Percentiles rank a stretch among this genome's conserved stretches.
phyloP scores from a whole-genome alignment of 1,140 invertebrate genomes.

The Sogatella furcifera region DNA sequence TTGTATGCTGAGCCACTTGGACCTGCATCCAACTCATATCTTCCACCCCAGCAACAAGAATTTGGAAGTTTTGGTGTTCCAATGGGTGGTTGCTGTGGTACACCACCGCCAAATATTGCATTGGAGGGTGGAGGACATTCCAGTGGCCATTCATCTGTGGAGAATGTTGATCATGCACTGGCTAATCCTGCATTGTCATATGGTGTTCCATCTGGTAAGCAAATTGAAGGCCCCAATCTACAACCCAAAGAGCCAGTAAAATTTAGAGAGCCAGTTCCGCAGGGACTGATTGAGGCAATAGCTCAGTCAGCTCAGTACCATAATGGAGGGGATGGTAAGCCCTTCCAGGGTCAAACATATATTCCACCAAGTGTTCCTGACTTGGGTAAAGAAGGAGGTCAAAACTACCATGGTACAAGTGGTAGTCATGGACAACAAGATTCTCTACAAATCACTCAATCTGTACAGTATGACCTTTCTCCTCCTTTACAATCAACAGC shows the following conservation, averaged over 20 bases:
- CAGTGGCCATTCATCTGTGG: background rate
- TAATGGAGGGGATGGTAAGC: conserved; percentile 31
- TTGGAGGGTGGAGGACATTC: background rate
- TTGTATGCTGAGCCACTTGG: background rate
- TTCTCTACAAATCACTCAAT: conserved; percentile 11
- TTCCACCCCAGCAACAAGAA: background rate
- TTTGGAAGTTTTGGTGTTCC: conserved; percentile 21
- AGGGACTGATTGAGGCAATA: conserved; percentile 49
- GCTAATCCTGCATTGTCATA: conserved; percentile 2
- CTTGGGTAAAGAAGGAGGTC: conserved; percentile 27
- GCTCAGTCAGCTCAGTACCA: conserved; percentile 33
- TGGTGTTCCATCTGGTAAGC: conserved; percentile 25
- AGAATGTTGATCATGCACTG: background rate
- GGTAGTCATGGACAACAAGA: conserved; percentile 12
- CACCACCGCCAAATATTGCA: conserved; percentile 22
- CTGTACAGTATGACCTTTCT: conserved; percentile 13
- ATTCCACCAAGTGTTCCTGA: conserved; percentile 51
- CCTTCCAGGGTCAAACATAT: conserved; percentile 40
- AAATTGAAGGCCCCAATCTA: conserved; percentile 25
- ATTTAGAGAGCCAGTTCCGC: conserved; percentile 56
- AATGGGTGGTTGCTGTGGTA: conserved; percentile 22
- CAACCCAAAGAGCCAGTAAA: conserved; percentile 46
- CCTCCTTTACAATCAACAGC: conserved; percentile 15
- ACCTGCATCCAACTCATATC: background rate
- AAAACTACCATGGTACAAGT: conserved; percentile 26